A percentile compares a stretch with the other conserved stretches of the same genome.
Conservation (phyloP, 2,113 vertebrate genomes). For the Tragelaphus strepsiceros region DNA sequence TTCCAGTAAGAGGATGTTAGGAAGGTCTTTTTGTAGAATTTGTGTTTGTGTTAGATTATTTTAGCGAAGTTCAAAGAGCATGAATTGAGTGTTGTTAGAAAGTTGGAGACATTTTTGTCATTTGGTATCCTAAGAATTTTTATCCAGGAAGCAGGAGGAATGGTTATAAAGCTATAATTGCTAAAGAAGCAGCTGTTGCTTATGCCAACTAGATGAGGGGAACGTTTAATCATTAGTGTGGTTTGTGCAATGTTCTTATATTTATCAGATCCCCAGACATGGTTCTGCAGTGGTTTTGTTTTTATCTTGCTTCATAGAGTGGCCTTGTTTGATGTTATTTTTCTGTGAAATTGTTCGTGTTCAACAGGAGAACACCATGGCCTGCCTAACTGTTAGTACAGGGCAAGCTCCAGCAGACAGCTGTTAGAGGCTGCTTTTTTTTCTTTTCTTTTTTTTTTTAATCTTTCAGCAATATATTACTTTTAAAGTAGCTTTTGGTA, state of each 20-base stretch:
- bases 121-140: background rate
- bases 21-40: background rate
- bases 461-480: background rate
- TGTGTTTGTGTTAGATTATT: background rate
- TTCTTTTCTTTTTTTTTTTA: background rate
- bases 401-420: background rate
- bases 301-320: conserved; percentile 5
- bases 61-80: background rate
- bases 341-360: background rate
- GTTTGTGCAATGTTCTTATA: background rate
- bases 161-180: background rate
- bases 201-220: background rate
- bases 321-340: background rate
- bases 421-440: background rate
- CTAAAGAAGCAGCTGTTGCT: background rate
- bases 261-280: background rate
- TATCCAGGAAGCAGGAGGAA: background rate
- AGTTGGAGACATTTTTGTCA: background rate
- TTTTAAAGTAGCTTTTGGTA: background rate
- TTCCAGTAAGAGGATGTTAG: background rate
- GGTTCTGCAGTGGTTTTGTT: background rate
- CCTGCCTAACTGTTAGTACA: background rate
- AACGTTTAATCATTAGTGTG: background rate
- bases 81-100: background rate
- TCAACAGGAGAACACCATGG: background rate